phyloP scores from a whole-genome alignment of 2,888 invertebrate species.

The Scaptomyza cyrtandrae region DNA sequence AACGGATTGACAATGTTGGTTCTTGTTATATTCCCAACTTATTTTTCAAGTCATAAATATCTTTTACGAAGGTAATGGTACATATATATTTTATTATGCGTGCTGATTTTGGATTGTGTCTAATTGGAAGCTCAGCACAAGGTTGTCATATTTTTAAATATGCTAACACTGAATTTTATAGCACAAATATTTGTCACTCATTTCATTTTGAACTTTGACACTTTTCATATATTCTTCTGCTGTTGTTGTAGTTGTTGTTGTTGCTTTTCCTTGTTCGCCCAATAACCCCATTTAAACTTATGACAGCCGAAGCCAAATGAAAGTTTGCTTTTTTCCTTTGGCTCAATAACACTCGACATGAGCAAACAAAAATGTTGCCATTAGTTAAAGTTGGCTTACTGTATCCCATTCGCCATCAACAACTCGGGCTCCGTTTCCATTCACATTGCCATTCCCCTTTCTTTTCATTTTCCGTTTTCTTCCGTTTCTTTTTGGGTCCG shows the following conservation, averaged over 20 bases:
- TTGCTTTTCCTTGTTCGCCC: conserved; percentile 25
- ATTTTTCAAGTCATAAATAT: no score
- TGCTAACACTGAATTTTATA: conserved; percentile 10
- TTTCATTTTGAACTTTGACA: conserved; percentile 42
- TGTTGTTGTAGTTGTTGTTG: conserved; percentile 10
- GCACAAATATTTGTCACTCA: conserved; percentile 44
- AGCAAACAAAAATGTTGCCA: conserved; percentile 66
- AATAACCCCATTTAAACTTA: conserved; percentile 71
- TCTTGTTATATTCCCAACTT: no score
- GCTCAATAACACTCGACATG: conserved; percentile 67
- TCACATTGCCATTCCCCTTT: neutral
- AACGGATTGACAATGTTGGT: no score
- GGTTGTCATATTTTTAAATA: conserved; percentile 8
- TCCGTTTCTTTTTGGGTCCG: conserved; percentile 22
- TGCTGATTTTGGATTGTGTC: neutral
- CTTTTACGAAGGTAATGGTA: no score
- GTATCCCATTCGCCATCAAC: conserved; percentile 11
- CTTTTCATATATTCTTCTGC: conserved; percentile 37
- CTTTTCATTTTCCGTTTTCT: conserved; percentile 26
- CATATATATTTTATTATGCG: neutral
- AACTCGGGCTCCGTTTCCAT: neutral
- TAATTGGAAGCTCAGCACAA: conserved; percentile 15
- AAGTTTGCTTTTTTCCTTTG: conserved; percentile 63
- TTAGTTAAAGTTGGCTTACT: conserved; percentile 64
- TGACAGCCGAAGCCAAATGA: conserved; percentile 71